phyloP scores from a whole-genome alignment of 2,113 vertebrate genomes.

The Tangachromis dhanisi region DNA sequence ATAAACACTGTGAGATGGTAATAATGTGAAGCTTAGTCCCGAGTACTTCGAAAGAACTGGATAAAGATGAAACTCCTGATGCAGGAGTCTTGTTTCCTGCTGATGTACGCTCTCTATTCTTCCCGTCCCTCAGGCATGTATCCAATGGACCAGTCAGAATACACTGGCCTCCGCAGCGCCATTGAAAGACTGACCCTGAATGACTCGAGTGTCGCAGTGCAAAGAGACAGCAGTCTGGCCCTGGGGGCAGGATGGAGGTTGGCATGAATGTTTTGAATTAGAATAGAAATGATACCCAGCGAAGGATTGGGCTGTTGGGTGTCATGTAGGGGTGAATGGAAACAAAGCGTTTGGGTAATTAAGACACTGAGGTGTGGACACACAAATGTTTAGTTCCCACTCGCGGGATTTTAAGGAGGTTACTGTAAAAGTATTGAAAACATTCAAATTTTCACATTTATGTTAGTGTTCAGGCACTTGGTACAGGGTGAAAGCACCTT shows the following conservation, averaged over 20 bases:
- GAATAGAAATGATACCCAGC: neutral
- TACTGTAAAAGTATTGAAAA: neutral
- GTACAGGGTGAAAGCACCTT: neutral
- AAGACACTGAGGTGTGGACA: neutral
- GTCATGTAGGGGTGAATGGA: neutral
- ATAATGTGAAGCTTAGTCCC: neutral
- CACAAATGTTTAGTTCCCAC: neutral
- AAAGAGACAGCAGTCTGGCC: conserved; percentile 88
- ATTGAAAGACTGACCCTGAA: conserved; percentile 91
- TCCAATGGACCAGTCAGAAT: conserved; percentile 91
- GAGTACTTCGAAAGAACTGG: too few species aligned
- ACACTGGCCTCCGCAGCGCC: conserved; percentile 84
- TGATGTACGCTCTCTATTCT: neutral
- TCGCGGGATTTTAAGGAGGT: neutral
- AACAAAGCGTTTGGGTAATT: neutral
- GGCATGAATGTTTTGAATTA: conserved; percentile 2
- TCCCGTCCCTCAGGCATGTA: conserved; percentile 79
- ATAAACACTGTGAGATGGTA: neutral
- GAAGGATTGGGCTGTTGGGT: neutral
- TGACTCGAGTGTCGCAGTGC: conserved; percentile 90
- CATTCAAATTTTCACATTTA: neutral
- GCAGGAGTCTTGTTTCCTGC: neutral
- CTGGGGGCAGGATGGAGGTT: conserved; percentile 97
- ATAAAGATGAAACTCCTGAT: neutral
- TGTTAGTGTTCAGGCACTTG: neutral